Percentiles rank a stretch among this genome's conserved stretches.
phyloP scores from a whole-genome alignment of 2,797 vertebrate genomes.

The Anniella stebbinsi region DNA sequence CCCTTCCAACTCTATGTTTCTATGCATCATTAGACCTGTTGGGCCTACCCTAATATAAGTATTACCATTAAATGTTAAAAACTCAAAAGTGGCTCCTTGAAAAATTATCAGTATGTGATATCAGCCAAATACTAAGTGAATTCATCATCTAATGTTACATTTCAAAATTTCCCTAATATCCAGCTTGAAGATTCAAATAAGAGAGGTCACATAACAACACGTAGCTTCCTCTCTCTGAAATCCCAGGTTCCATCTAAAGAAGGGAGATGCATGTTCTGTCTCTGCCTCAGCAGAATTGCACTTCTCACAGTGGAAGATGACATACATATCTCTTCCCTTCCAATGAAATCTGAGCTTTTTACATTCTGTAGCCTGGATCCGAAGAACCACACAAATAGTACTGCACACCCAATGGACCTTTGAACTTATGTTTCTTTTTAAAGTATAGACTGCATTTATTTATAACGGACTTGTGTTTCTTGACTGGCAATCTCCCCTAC shows the following conservation, averaged over 20 bases:
- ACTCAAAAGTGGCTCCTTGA: not conserved
- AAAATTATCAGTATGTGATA: not conserved
- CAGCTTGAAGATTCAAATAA: not conserved
- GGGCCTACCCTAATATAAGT: not conserved
- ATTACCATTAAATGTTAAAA: not conserved
- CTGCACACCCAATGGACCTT: not conserved
- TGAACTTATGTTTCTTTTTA: not conserved
- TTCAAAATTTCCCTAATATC: not conserved
- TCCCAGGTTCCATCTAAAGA: not conserved
- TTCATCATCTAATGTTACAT: not conserved
- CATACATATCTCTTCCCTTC: not conserved
- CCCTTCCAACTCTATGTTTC: too few species aligned
- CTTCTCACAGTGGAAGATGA: not conserved
- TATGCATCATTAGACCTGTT: not conserved
- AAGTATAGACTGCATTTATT: not conserved
- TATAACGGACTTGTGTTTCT: not conserved
- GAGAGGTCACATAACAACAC: not conserved
- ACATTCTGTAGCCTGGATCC: not conserved
- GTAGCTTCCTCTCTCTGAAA: not conserved
- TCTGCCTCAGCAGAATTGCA: not conserved
- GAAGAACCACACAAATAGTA: not conserved
- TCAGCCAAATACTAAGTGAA: not conserved
- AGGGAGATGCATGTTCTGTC: not conserved
- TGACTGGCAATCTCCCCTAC: not conserved
- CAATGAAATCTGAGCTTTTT: not conserved